Evolutionary conservation across 2,888 invertebrate species (phyloP), one percentile per base, ranked within the genome.

Genomic region (Cremastinae sp.): DNA sequence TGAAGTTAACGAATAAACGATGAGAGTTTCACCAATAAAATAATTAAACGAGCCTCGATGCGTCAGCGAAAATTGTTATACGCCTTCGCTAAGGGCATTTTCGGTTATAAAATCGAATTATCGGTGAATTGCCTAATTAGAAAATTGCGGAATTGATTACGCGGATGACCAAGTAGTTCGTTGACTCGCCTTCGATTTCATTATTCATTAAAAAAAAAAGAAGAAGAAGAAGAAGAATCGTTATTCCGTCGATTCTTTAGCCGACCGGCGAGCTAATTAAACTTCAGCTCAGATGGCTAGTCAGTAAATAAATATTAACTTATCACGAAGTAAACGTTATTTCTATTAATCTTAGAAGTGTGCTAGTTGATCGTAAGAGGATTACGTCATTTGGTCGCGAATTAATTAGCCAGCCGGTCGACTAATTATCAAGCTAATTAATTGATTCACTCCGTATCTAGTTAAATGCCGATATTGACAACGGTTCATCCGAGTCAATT

Each of bases 41-140:
- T 22, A 37, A 61, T 65, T 43, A 59, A 20, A 10, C 35, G 53
- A 37, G 20, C 53, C 45, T 37, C 9, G 55, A 65, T 12, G 22
- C 61, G 64, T 59, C 22, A 64, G n/a, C 16, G 53, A 22, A 5
- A 2, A 61, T 49, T 10, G n/a, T 68, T 41, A 58, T 61, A 66
- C 9, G 37, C 35, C 41, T 58, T 66, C 28, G 12, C n/a, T 12
- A 12, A n/a, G 18, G 37, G 47, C 49, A 10, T 51, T 43, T 45
- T 61, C 74, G n/a, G 12, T 35, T 51, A 41, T 51, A 22, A 10
- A 43, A 39, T 1, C 20, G 10, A 39, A 2, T 39, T 22, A 12
- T 66, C 41, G 43, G 37, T 18, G 20, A 28, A 37, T 16, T 37
- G 18, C 18, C 20, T 39, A 65, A 56, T 20, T 56, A 20, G 56